Evolutionary conservation across 2,113 vertebrate species (phyloP), one percentile per base, ranked within the genome.

Genomic region (Nycticorax nycticorax): DNA sequence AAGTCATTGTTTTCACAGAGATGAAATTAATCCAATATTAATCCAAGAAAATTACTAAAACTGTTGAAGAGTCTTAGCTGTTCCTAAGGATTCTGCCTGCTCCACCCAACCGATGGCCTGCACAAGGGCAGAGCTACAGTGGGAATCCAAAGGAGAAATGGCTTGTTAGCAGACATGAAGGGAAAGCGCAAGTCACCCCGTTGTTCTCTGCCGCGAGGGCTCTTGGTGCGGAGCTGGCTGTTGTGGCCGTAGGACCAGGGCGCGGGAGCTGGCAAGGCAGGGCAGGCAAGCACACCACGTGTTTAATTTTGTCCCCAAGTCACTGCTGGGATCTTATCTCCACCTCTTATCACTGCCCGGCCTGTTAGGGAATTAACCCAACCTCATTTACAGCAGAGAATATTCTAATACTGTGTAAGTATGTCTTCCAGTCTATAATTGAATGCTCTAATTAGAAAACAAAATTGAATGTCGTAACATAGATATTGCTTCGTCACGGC

Each of bases 391-490:
- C 71, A 90, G 71, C 74, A 85, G 74, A 79, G 62, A 73, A 77
- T 73, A 57, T 82, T 92, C 89, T 89, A 76, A 66, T 14, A 72
- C 9, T 9, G 48, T 82, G 64, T 84, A 80, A 94, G 78, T 77
- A 28, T 57, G 69, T 63, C 89, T 93, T 89, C 83, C 74, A 78
- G 62, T 80, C 81, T 88, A 50, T 95, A 94, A 97, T 73, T 91
- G 93, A 96, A 52, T 59, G 53, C 20, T 92, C 87, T 85, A 87
- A 92, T 95, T 95, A 88, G 60, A 17, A 88, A 94, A 85, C 89
- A 94, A 85, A 83, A 77, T 48, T 64, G 53, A 88, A 92, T 77
- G 74, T 76, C 63, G 41, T 60, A 68, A 48, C 1, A 3, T 60
- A 55, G 78, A 48, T 85, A 56, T 3, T 57, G 64, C 87, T 81